Evolutionary conservation across 2,888 invertebrate genomes (phyloP).

Genomic region (Amorpha juglandis): DNA sequence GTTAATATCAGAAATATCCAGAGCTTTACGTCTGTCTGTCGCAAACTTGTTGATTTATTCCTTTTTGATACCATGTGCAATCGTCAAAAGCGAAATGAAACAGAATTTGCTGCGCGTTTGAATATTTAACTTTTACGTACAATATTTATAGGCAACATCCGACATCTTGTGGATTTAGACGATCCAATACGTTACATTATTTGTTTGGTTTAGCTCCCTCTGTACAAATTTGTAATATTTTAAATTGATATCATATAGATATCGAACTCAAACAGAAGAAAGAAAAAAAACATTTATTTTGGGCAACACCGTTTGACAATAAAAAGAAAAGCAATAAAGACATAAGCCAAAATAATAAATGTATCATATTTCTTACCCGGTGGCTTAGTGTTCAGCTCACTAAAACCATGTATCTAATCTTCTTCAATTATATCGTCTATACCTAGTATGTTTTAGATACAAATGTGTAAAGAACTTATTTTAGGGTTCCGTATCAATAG

Average conservation of each 20-base stretch:
- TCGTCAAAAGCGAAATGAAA: slow-evolving; percentile 48
- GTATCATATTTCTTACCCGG: too few relatives aligned
- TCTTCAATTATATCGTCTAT: too few relatives aligned
- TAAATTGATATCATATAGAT: not conserved
- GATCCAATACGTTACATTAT: slow-evolving; percentile 19
- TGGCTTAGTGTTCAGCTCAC: too few relatives aligned
- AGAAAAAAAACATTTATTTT: too few relatives aligned
- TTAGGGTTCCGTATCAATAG: too few relatives aligned
- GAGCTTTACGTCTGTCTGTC: slow-evolving; percentile 31
- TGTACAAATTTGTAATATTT: slow-evolving; percentile 8
- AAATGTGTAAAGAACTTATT: too few relatives aligned
- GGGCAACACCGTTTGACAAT: too few relatives aligned
- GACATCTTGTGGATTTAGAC: slow-evolving; percentile 18
- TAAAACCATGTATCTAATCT: too few relatives aligned
- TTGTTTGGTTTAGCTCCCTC: slow-evolving; percentile 15
- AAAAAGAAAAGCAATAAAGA: too few relatives aligned
- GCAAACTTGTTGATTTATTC: slow-evolving; percentile 49
- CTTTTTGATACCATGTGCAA: slow-evolving; percentile 49
- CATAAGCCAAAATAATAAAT: too few relatives aligned
- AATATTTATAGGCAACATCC: slow-evolving; percentile 24
- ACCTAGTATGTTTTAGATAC: not conserved
- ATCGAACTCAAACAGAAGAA: not conserved
- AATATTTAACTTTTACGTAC: slow-evolving; percentile 31
- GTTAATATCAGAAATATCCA: slow-evolving; percentile 24
- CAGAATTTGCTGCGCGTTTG: slow-evolving; percentile 48